A percentile compares a stretch with the other conserved stretches of the same genome.
Evolutionary conservation across 2,888 invertebrate species (phyloP).

Genomic region (Limnephilus auricula): DNA sequence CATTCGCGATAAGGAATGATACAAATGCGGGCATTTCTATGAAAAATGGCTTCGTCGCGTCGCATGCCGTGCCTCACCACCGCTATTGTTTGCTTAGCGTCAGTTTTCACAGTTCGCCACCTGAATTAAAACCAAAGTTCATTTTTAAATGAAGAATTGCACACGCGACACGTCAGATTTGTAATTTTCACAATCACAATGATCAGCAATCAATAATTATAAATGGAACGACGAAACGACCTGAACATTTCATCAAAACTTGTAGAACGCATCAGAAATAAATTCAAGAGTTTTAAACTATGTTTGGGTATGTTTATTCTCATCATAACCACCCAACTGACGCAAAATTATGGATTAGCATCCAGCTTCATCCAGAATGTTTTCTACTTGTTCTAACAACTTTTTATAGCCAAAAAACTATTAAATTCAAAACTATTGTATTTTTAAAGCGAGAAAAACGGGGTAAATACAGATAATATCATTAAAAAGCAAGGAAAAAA

Average conservation of each 20-base stretch:
- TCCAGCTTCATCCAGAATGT: too few relatives aligned
- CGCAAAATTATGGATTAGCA: too few relatives aligned
- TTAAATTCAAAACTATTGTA: neutral
- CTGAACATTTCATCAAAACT: neutral
- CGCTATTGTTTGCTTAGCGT: neutral
- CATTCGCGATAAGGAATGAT: constrained; percentile 8
- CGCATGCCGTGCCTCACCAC: constrained; percentile 16
- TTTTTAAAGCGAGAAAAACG: neutral
- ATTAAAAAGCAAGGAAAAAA: neutral
- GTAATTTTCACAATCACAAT: neutral
- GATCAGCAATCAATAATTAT: neutral
- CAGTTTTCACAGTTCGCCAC: neutral
- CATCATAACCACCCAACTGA: too few relatives aligned
- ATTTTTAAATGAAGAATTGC: neutral
- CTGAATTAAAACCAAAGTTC: neutral
- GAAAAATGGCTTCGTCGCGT: constrained; percentile 28
- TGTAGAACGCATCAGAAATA: too few relatives aligned
- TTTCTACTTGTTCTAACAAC: neutral
- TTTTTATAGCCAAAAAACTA: too few relatives aligned
- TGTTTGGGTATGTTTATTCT: too few relatives aligned
- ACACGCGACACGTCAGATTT: constrained; percentile 4
- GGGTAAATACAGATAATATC: neutral
- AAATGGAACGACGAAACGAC: neutral
- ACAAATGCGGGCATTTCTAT: constrained; percentile 12
- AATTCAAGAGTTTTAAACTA: too few relatives aligned